Base-by-base conservation (phyloP, 2,888 invertebrate genomes). In the Odontocolon sp. region DNA sequence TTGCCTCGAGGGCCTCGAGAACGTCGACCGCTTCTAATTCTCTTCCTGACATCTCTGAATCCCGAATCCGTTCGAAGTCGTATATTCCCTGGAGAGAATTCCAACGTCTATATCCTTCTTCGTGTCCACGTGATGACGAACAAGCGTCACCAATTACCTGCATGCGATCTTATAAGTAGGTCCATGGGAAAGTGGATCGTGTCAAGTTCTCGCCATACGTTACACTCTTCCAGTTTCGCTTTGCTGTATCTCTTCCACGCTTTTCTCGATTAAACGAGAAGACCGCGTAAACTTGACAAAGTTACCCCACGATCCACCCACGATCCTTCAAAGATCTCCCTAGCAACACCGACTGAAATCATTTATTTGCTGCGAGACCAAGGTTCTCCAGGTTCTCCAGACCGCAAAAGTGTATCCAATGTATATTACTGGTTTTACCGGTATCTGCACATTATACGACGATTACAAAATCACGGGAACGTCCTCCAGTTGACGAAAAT, bases 1-100 rank as follows among this genome's bases (percentile, higher is more conserved):
- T 92, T 80, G 92, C 92, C 90, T 93, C 92, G 83, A 94, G 91
- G 77, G 92, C 92, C 84, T 92, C 92, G 88, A 93, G 90, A 81
- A 93, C 92, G 82, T 92, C 91, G 86, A 91, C 91, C 82, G 93
- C 93, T 91, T 93, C 93, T 86, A 89, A 50, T 66, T 78, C 81
- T 68, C 81, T 82, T 68, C 70, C 77, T 59, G 86, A 80, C 88
- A 88, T n/a, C n/a, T n/a, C n/a, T n/a, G n/a, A n/a, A n/a, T n/a
- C n/a, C n/a, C n/a, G n/a, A n/a, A n/a, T n/a, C n/a, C n/a, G n/a
- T n/a, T n/a, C n/a, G n/a, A n/a, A n/a, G n/a, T n/a, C n/a, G n/a
- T n/a, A n/a, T n/a, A n/a, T n/a, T n/a, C n/a, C n/a, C n/a, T n/a
- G n/a, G n/a, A n/a, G n/a, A n/a, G n/a, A n/a, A n/a, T n/a, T n/a